These are phyloP conservation scores for Himalopsyche tibetana DNA, from an alignment of 2,888 invertebrate species.

Conservation along the genomic window DNA sequence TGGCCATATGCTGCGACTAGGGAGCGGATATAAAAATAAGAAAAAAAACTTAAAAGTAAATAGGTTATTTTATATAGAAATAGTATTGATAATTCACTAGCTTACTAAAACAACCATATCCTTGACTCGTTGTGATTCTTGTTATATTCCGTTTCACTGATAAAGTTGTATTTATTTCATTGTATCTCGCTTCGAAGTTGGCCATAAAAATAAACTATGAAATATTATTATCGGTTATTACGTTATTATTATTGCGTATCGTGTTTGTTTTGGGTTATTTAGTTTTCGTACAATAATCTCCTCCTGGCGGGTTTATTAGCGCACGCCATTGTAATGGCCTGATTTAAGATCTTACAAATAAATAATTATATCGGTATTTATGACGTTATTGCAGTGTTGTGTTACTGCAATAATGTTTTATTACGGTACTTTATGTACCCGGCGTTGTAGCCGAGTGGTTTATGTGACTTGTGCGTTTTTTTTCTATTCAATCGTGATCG, in stretches of 20 bases:
- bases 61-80: too few relatives aligned
- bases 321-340: not conserved
- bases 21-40: too few relatives aligned
- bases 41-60: too few relatives aligned
- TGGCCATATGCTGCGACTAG: too few relatives aligned
- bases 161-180: slow-evolving; percentile 34
- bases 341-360: slow-evolving; percentile 13
- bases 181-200: slow-evolving; percentile 28
- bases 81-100: too few relatives aligned
- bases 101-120: too few relatives aligned
- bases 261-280: slow-evolving; percentile 34
- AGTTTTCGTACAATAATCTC: slow-evolving; percentile 26
- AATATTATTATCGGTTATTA: slow-evolving; percentile 45
- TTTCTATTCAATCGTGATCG: too few relatives aligned
- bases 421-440: too few relatives aligned
- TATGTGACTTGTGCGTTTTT: too few relatives aligned
- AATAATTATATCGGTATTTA: not conserved
- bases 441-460: too few relatives aligned
- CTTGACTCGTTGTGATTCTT: not conserved
- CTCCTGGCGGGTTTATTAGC: slow-evolving; percentile 10
- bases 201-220: slow-evolving; percentile 23
- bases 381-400: too few relatives aligned
- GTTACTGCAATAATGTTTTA: too few relatives aligned
- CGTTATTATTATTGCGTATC: slow-evolving; percentile 31
- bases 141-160: not conserved